Percentiles rank a stretch among this genome's conserved stretches.
phyloP scores from a whole-genome alignment of 2,113 vertebrate species.

The Esox niger region DNA sequence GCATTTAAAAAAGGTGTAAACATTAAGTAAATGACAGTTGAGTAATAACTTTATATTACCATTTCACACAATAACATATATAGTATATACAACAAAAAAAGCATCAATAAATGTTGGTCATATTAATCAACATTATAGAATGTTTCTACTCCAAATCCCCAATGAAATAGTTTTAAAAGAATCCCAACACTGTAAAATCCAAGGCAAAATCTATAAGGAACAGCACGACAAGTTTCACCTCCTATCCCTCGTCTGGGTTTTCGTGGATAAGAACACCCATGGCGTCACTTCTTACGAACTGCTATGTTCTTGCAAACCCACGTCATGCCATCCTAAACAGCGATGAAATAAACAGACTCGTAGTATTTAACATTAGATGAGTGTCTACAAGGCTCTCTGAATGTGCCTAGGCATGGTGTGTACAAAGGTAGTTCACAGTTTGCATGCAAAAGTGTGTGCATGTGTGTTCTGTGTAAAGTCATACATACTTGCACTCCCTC shows the following conservation, averaged over 20 bases:
- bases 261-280: conserved; percentile 9
- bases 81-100: conserved; percentile 41
- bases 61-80: conserved; percentile 22
- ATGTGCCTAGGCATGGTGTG: conserved; percentile 7
- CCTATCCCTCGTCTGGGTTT: conserved; percentile 2
- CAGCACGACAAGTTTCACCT: background rate
- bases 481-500: conserved; percentile 72
- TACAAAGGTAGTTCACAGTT: too few relatives aligned
- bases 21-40: conserved; percentile 1
- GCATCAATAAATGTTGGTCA: background rate
- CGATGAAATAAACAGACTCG: conserved; percentile 3
- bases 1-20: conserved; percentile 11
- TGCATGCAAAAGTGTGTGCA: too few relatives aligned
- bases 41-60: background rate
- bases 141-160: background rate
- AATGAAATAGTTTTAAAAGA: too few relatives aligned
- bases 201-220: background rate
- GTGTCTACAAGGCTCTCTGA: background rate
- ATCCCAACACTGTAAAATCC: background rate
- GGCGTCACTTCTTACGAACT: conserved; percentile 54
- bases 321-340: conserved; percentile 70
- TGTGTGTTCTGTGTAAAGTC: conserved; percentile 1
- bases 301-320: conserved; percentile 71
- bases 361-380: background rate
- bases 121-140: background rate